phyloP scores from a whole-genome alignment of 2,888 invertebrate genomes.

The Anticlea derivata region DNA sequence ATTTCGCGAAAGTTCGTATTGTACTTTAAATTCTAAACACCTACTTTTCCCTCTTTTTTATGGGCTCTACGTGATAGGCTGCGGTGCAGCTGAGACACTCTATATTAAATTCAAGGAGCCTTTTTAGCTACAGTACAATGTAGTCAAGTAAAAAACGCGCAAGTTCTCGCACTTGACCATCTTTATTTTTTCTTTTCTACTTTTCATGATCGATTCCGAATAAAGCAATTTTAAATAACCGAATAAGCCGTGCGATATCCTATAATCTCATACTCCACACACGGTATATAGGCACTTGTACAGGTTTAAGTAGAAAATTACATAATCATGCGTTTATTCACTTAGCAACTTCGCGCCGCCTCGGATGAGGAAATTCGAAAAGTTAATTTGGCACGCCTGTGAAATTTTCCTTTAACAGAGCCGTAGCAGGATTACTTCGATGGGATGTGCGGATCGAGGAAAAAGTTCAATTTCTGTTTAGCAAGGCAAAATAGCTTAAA shows the following conservation, averaged over 20 bases:
- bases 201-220: not conserved
- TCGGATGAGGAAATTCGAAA: conserved; percentile 32
- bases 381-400: conserved; percentile 37
- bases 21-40: conserved; percentile 36
- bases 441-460: not conserved
- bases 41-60: conserved; percentile 32
- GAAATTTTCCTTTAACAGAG: conserved; percentile 31
- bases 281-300: not conserved
- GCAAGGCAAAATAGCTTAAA: conserved; percentile 6
- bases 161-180: too few species aligned
- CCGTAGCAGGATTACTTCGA: conserved; percentile 19
- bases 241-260: conserved; percentile 17
- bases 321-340: conserved; percentile 36
- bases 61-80: conserved; percentile 30
- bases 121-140: conserved; percentile 14
- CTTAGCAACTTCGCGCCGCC: conserved; percentile 31
- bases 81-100: conserved; percentile 33
- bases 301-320: conserved; percentile 27
- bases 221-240: conserved; percentile 20
- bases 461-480: not conserved
- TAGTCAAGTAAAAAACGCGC: too few species aligned
- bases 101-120: conserved; percentile 30
- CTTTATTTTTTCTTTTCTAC: not conserved
- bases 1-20: conserved; percentile 20
- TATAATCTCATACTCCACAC: conserved; percentile 17